These are phyloP conservation scores for Globicephala melas DNA, from an alignment of 2,113 vertebrate species.

Conservation along the genomic window DNA sequence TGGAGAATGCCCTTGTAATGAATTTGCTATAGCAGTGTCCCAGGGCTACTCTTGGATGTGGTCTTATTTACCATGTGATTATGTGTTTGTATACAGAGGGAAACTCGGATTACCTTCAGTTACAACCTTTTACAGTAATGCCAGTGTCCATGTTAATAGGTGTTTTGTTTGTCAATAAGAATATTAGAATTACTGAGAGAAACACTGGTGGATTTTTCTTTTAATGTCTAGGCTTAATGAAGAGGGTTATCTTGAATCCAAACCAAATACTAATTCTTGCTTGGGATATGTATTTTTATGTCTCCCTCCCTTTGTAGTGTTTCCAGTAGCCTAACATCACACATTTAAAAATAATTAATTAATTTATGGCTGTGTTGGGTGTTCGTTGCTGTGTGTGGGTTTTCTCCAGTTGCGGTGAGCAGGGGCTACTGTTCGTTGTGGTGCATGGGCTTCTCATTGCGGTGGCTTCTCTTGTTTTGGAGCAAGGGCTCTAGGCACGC, in stretches of 20 bases:
- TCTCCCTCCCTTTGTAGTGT: not conserved
- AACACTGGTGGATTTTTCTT: not conserved
- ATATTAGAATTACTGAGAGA: constrained; percentile 9
- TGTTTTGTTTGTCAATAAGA: constrained; percentile 30
- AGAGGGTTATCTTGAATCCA: not conserved
- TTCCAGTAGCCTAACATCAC: not conserved
- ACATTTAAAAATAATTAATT: not conserved
- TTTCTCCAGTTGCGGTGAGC: too few relatives aligned
- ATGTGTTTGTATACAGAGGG: not conserved
- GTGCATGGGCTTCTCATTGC: too few relatives aligned
- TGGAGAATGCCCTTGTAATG: constrained; percentile 30
- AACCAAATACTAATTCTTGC: not conserved
- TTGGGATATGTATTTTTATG: not conserved
- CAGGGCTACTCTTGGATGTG: not conserved
- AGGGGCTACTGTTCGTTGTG: too few relatives aligned
- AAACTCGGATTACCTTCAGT: not conserved
- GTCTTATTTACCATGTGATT: not conserved
- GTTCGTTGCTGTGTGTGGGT: too few relatives aligned
- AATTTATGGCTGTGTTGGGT: too few relatives aligned
- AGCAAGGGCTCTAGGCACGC: too few relatives aligned
- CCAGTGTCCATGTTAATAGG: not conserved
- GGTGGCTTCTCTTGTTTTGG: too few relatives aligned
- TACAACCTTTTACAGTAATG: constrained; percentile 3
- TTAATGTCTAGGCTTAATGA: not conserved
- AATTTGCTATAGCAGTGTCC: constrained; percentile 31